Evolutionary conservation across 1,140 invertebrate species (phyloP), one percentile per base, ranked within the genome.

Genomic region (Spodoptera litura): DNA sequence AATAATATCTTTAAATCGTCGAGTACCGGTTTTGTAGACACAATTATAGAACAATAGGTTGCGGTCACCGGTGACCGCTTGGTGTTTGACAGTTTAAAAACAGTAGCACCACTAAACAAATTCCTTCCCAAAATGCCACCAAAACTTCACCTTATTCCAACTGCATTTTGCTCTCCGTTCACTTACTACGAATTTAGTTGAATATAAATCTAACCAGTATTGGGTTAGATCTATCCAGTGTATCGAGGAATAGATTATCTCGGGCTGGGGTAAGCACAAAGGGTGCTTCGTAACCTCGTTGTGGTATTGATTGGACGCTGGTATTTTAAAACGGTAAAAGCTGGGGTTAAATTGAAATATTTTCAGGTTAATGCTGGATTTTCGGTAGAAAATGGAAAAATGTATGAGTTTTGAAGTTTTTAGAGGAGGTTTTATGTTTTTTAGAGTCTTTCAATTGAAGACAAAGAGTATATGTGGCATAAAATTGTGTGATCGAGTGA

Each of bases 161-260:
- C 9, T 44, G 38, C 38, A 44, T 44, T 44, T 44, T 35, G 31
- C 38, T 66, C 49, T 5, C n/a, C 1, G 4, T 66, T 66, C 62
- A 66, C 58, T 13, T 61, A 64, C n/a, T 25, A 20, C n/a, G 38
- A 49, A 49, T 61, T 5, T 64, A 64, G 61, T 52, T 70, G 31
- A 52, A 70, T 70, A 70, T 70, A 70, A 70, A 70, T 70, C 49
- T 53, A 70, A 25, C 20, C 49, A 52, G 20, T 68, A 20, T 61
- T 61, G 3, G 52, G n/a, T 55, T 55, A 55, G 12, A 55, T 13
- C 52, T 55, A 55, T 55, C 52, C 12, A 31, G 20, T 31, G 58
- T 70, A 31, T 70, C 66, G 49, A 12, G 66, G 49, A 70, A 70
- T 70, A 52, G 66, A 70, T 70, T 70, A 53, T 70, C 25, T 70